Evolutionary conservation across 1,140 invertebrate species (phyloP), one percentile per base, ranked within the genome.

Genomic region (Neodiprion lecontei): DNA sequence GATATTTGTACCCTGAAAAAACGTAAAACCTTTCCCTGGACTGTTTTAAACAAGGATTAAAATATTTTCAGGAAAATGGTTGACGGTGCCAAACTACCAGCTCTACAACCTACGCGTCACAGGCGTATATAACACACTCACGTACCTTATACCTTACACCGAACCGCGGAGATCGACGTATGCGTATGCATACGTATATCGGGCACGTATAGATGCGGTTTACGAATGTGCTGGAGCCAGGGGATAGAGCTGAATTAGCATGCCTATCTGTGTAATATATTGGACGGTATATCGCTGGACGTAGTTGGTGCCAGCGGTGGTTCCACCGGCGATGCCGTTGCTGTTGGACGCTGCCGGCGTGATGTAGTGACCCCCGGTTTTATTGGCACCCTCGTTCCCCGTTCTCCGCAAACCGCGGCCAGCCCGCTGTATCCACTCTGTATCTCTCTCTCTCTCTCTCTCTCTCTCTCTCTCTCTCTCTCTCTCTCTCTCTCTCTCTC

Each of bases 211-310:
- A 17, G 5, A 61, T 61, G 8, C 53, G 53, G 53, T 61, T 61
- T 61, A 17, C 11, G 53, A 14, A 61, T 17, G 53, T 61, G 53
- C 53, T 9, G 53, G 53, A 61, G 11, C 53, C 53, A 76, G 78
- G 66, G 76, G 75, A 72, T 79, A 81, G 77, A 76, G 66, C 77
- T 78, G 82, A 85, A 85, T 85, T 85, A 85, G 82, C 83, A 83
- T 83, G 83, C 79, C 82, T 84, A 84, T 85, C 82, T 83, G 78
- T 75, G 77, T 85, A 83, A 85, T 85, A 85, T 84, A 84, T 84
- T 85, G 80, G 81, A 83, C 78, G 82, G 79, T 69, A 17, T 83
- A 83, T 83, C 80, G 80, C 82, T 76, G 80, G 75, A 82, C 81
- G 80, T 77, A 61, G 53, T 61, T 61, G 53, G 53, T 61, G 53